Evolutionary conservation across 2,888 invertebrate genomes (phyloP).

Genomic region (Biston betularia): DNA sequence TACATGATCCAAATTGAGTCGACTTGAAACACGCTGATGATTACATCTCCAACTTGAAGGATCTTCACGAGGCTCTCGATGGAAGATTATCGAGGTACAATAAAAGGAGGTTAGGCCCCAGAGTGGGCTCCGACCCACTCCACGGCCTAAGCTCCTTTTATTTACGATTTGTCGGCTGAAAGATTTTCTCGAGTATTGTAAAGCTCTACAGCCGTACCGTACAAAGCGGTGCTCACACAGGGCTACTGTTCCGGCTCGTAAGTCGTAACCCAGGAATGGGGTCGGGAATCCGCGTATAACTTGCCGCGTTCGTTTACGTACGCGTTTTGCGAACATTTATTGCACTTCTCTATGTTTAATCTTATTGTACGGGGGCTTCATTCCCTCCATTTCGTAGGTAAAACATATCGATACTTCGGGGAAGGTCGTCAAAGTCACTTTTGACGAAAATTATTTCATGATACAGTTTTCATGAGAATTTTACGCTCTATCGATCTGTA

Average conservation of each 20-base stretch:
- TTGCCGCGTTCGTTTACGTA: conserved; percentile 37
- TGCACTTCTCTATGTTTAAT: background rate
- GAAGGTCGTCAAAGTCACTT: no score
- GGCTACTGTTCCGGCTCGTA: background rate
- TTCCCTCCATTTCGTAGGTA: no score
- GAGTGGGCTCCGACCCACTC: conserved; percentile 9
- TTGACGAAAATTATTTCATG: no score
- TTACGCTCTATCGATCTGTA: no score
- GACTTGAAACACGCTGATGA: background rate
- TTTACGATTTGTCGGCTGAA: conserved; percentile 7
- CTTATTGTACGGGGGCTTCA: no score
- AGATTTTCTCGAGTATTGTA: conserved; percentile 13
- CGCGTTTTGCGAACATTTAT: conserved; percentile 16
- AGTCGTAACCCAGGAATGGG: conserved; percentile 42
- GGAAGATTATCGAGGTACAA: conserved; percentile 19
- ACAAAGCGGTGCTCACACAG: conserved; percentile 2
- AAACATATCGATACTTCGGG: no score
- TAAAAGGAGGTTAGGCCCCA: conserved; percentile 5
- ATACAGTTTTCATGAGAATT: no score
- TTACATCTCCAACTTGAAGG: conserved; percentile 1
- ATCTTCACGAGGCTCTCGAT: background rate
- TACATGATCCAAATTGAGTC: background rate
- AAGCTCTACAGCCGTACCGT: background rate
- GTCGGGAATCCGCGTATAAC: conserved; percentile 40
- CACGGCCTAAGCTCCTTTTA: conserved; percentile 12